Evolutionary conservation across 2,113 vertebrate genomes (phyloP).

Genomic region (Leucosticte australis): DNA sequence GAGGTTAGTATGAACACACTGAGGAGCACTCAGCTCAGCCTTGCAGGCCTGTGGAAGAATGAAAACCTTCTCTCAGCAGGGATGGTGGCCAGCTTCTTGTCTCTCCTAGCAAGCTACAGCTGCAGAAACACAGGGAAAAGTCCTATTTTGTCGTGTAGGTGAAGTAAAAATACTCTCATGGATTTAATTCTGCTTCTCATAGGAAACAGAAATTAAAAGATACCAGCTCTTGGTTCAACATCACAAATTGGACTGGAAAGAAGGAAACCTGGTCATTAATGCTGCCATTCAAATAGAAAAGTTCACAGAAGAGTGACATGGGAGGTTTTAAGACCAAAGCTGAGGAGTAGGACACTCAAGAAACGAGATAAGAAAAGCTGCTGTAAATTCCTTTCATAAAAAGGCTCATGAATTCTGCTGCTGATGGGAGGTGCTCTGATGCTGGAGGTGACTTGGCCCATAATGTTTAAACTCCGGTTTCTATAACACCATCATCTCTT

Average conservation of each 20-base stretch:
- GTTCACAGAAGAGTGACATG: not conserved
- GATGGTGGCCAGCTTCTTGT: not conserved
- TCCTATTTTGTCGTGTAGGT: not conserved
- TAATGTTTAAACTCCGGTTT: not conserved
- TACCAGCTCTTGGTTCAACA: not conserved
- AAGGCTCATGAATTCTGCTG: rapidly evolving
- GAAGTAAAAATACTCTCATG: not conserved
- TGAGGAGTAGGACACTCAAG: not conserved
- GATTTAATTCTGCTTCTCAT: not conserved
- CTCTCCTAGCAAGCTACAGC: not conserved
- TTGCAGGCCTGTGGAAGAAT: rapidly evolving
- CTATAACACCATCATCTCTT: not conserved
- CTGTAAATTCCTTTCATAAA: not conserved
- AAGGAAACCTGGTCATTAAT: not conserved
- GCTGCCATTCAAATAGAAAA: not conserved
- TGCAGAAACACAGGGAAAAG: not conserved
- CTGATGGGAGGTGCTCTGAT: not conserved
- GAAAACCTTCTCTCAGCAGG: not conserved
- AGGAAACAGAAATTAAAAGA: not conserved
- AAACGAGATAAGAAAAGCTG: not conserved
- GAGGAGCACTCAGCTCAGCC: not conserved
- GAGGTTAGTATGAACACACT: rapidly evolving
- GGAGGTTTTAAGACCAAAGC: not conserved
- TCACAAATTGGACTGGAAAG: not conserved
- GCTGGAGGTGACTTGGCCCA: not conserved